Conservation (phyloP, 2,113 vertebrate species). For the Acrocephalus arundinaceus region DNA sequence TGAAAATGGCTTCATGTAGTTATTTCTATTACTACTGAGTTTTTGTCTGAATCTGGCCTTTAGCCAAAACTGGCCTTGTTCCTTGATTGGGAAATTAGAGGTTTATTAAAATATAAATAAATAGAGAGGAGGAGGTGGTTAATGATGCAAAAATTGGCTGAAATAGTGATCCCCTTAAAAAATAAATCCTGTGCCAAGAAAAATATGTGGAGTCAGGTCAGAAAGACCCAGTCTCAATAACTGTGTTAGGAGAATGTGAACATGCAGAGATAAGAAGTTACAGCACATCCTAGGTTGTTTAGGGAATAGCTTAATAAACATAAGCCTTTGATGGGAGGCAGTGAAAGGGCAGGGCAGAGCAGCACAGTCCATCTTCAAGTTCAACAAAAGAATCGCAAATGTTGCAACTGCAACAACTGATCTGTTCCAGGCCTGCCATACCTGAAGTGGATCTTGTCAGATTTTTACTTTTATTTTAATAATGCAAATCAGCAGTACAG, state of each 20-base stretch:
- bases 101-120: slow-evolving; percentile 57
- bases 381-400: not conserved
- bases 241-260: not conserved
- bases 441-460: not conserved
- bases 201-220: slow-evolving; percentile 34
- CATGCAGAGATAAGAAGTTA: slow-evolving; percentile 12
- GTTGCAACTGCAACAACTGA: not conserved
- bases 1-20: not conserved
- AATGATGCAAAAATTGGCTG: slow-evolving; percentile 61
- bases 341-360: not conserved
- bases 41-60: not conserved
- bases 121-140: slow-evolving; percentile 34
- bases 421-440: not conserved
- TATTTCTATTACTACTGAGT: not conserved
- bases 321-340: not conserved
- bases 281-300: not conserved
- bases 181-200: slow-evolving; percentile 42
- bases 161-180: slow-evolving; percentile 34
- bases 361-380: not conserved
- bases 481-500: not conserved
- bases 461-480: not conserved
- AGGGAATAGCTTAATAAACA: not conserved
- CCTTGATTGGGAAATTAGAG: slow-evolving; percentile 53
- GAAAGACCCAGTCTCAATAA: slow-evolving; percentile 27
- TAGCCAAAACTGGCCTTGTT: slow-evolving; percentile 7